A percentile compares a stretch with the other conserved stretches of the same genome.
These are phyloP conservation scores for Baccha elongata DNA, from an alignment of 2,888 invertebrate genomes.

Conservation along the genomic window DNA sequence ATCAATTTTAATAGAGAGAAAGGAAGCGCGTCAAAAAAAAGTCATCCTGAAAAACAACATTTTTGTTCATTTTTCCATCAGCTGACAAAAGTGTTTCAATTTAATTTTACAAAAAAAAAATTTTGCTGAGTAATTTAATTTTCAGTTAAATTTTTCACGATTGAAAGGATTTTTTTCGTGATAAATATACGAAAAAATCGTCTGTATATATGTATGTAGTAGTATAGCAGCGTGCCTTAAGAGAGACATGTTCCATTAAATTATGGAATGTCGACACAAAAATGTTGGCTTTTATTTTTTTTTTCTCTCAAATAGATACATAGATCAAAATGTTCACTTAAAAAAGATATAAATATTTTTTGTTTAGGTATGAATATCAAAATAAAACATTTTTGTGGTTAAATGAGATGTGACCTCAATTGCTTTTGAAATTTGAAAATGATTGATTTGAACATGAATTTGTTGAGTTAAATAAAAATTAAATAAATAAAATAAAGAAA, in stretches of 20 bases:
- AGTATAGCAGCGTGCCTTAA: too few relatives aligned
- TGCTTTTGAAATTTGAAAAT: background rate
- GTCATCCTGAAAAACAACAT: constrained; percentile 38
- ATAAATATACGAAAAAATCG: constrained; percentile 6
- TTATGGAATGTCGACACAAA: constrained; percentile 14
- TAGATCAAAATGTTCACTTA: background rate
- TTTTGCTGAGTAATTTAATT: constrained; percentile 20
- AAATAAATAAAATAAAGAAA: too few relatives aligned
- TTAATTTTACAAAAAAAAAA: constrained; percentile 7
- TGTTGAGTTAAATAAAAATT: too few relatives aligned
- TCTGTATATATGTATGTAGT: background rate
- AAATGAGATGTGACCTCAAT: background rate
- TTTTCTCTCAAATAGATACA: too few relatives aligned
- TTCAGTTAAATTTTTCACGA: constrained; percentile 47
- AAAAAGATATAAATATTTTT: too few relatives aligned
- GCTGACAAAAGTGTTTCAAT: constrained; percentile 16
- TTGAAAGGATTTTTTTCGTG: constrained; percentile 34
- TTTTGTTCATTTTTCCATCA: constrained; percentile 14
- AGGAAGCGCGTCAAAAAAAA: too few relatives aligned
- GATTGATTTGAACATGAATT: constrained; percentile 1
- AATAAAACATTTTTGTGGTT: background rate
- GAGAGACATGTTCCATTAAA: constrained; percentile 24
- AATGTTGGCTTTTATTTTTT: background rate
- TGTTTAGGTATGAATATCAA: background rate
- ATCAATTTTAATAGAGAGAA: too few relatives aligned